phyloP scores from a whole-genome alignment of 2,113 vertebrate species.

The Platysternon megacephalum region DNA sequence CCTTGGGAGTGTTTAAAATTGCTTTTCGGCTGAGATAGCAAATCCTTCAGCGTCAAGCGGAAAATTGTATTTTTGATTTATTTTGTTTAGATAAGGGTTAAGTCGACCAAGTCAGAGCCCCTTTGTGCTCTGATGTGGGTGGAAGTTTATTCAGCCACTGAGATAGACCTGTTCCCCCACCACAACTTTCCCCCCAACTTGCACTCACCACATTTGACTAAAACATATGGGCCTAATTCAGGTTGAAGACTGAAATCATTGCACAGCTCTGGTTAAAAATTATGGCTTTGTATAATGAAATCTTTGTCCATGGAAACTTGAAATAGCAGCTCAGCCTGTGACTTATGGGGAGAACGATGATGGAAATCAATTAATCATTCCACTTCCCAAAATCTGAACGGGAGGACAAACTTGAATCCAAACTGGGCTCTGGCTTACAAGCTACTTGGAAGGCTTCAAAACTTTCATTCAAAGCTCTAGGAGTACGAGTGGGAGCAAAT shows the following conservation, averaged over 20 bases:
- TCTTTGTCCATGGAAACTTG: slow-evolving; percentile 81
- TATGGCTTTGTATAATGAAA: slow-evolving; percentile 83
- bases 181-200: background rate
- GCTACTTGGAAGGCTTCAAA: slow-evolving; percentile 50
- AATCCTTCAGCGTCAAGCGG: slow-evolving; percentile 62
- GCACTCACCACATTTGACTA: slow-evolving; percentile 46
- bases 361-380: slow-evolving; percentile 81
- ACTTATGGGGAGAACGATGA: slow-evolving; percentile 78
- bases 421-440: slow-evolving; percentile 51
- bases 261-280: slow-evolving; percentile 72
- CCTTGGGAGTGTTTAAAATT: slow-evolving; percentile 55
- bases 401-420: slow-evolving; percentile 72
- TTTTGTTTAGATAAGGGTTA: slow-evolving; percentile 73
- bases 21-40: slow-evolving; percentile 63
- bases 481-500: slow-evolving; percentile 10
- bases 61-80: slow-evolving; percentile 68
- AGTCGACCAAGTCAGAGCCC: slow-evolving; percentile 39
- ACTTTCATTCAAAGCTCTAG: slow-evolving; percentile 25
- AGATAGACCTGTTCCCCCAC: slow-evolving; percentile 44
- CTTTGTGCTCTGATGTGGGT: slow-evolving; percentile 57
- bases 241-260: slow-evolving; percentile 71
- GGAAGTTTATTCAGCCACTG: slow-evolving; percentile 68
- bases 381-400: slow-evolving; percentile 64
- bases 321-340: slow-evolving; percentile 68
- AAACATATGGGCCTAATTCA: slow-evolving; percentile 84